These are phyloP conservation scores for Harmothoe impar DNA, from an alignment of 2,888 invertebrate species.

Conservation along the genomic window DNA sequence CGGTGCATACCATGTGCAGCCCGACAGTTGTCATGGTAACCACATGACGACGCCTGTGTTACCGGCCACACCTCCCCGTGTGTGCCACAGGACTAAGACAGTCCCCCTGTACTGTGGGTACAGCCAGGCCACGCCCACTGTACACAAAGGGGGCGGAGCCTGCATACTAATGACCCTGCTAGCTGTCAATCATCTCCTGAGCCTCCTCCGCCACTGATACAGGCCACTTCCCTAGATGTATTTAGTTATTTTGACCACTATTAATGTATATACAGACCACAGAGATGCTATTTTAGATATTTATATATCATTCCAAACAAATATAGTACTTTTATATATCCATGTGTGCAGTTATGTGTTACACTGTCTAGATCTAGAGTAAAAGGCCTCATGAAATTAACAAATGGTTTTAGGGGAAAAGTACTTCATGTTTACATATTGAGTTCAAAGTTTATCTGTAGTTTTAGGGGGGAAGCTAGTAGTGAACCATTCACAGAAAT, in stretches of 20 bases:
- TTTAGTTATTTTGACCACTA: background rate
- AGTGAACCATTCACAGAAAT: too few species aligned
- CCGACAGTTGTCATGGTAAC: conserved; percentile 14
- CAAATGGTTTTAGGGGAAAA: too few species aligned
- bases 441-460: too few species aligned
- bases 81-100: conserved; percentile 30
- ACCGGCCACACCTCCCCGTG: background rate
- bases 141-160: background rate
- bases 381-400: too few species aligned
- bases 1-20: conserved; percentile 46
- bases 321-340: too few species aligned
- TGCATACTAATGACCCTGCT: background rate
- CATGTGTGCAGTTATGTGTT: too few species aligned
- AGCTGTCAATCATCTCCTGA: background rate
- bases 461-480: too few species aligned
- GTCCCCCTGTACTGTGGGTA: conserved; percentile 58
- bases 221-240: background rate
- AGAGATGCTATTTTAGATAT: conserved; percentile 53
- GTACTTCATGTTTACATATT: too few species aligned
- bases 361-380: too few species aligned
- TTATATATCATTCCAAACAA: too few species aligned
- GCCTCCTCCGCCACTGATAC: background rate
- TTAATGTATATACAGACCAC: background rate
- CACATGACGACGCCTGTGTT: background rate
- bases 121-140: conserved; percentile 13